A percentile compares a stretch with the other conserved stretches of the same genome.
Evolutionary conservation across 1,140 invertebrate species (phyloP).

Genomic region (Lasaia peninsularis): DNA sequence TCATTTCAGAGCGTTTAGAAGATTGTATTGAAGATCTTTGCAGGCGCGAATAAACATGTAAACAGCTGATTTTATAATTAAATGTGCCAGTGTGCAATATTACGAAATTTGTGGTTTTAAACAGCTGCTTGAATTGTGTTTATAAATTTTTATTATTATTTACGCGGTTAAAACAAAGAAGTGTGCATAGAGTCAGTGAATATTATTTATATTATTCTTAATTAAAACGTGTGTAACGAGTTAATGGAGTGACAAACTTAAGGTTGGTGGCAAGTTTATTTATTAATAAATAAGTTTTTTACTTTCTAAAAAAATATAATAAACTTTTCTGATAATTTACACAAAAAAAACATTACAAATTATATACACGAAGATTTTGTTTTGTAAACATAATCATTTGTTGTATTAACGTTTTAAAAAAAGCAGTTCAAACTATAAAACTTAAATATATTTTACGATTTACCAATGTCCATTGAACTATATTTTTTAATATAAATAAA

Average conservation of each 20-base stretch:
- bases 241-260: constrained; percentile 3
- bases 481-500: too few species aligned
- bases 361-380: too few species aligned
- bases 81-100: constrained; percentile 7
- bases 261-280: background rate
- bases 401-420: too few species aligned
- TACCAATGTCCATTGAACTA: too few species aligned
- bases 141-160: background rate
- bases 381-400: too few species aligned
- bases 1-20: constrained; percentile 65
- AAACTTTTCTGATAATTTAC: too few species aligned
- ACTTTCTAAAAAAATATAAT: too few species aligned
- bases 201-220: background rate
- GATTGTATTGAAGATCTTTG: constrained; percentile 52
- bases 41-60: constrained; percentile 49
- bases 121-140: background rate
- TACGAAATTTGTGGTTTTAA: background rate
- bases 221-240: background rate
- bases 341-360: too few species aligned
- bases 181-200: background rate
- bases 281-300: background rate
- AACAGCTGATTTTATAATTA: constrained; percentile 54
- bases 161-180: constrained; percentile 3
- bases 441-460: too few species aligned
- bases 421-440: too few species aligned